phyloP scores from a whole-genome alignment of 53 echinoderm and acorn worm species.

The Paelopatides confundens region DNA sequence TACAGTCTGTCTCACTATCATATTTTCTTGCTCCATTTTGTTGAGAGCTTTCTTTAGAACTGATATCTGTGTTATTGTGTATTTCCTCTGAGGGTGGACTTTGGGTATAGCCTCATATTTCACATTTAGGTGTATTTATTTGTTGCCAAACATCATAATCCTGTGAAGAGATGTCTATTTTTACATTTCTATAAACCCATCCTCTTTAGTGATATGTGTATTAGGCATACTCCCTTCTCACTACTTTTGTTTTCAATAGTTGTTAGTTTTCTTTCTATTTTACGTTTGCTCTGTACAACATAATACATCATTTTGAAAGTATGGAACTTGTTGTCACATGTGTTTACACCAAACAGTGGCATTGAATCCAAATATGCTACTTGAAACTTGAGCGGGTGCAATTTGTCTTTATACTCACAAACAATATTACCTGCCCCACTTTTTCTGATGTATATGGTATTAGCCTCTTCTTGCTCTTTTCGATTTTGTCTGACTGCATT shows the following conservation, averaged over 20 bases:
- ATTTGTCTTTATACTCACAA: constrained; percentile 13
- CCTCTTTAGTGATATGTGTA: background rate
- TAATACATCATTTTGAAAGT: constrained; percentile 18
- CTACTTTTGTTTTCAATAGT: background rate
- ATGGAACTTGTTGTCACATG: constrained; percentile 6
- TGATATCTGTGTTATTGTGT: too few species aligned
- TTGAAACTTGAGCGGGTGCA: background rate
- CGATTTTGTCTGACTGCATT: too few species aligned
- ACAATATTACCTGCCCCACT: constrained; percentile 15
- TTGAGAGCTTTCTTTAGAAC: too few species aligned
- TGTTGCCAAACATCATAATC: constrained; percentile 47
- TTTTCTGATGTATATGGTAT: background rate
- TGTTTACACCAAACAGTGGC: constrained; percentile 18
- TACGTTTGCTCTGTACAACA: background rate
- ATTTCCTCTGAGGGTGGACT: too few species aligned
- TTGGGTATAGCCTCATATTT: constrained; percentile 19
- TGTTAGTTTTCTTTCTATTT: background rate
- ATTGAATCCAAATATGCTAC: background rate
- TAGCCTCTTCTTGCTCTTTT: constrained; percentile 23
- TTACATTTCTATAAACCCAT: background rate
- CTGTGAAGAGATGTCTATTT: background rate
- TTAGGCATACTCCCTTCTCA: too few species aligned
- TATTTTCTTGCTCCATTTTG: background rate
- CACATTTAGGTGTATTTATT: constrained; percentile 23
- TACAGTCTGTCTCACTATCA: too few species aligned